Percentiles rank a stretch among this genome's conserved stretches.
These are phyloP conservation scores for Agonopterix arenella DNA, from an alignment of 2,888 invertebrate genomes.

Conservation along the genomic window DNA sequence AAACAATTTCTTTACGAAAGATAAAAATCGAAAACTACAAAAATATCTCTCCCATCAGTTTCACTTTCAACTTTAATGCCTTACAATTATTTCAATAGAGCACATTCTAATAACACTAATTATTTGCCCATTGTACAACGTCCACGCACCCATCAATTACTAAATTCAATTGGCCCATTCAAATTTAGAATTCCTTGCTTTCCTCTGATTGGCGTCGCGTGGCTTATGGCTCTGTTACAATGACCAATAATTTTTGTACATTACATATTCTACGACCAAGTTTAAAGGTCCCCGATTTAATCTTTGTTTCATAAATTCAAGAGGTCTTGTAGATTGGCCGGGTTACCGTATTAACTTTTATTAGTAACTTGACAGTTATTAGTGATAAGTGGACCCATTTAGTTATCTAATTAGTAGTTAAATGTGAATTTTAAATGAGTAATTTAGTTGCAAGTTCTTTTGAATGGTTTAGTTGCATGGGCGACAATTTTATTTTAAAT, in stretches of 20 bases:
- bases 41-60: background rate
- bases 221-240: conserved; percentile 20
- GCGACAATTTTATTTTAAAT: no score
- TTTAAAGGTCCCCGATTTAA: background rate
- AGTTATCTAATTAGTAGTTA: conserved; percentile 17
- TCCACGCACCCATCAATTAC: conserved; percentile 26
- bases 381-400: conserved; percentile 17
- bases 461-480: no score
- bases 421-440: conserved; percentile 11
- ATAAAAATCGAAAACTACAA: background rate
- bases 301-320: background rate
- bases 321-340: background rate
- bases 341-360: conserved; percentile 16
- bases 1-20: no score
- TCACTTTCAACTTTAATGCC: background rate
- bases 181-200: conserved; percentile 36
- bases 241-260: conserved; percentile 12
- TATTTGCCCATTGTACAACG: conserved; percentile 10
- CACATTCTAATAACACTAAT: conserved; percentile 16
- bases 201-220: conserved; percentile 38
- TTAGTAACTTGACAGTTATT: conserved; percentile 21
- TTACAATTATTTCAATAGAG: conserved; percentile 18
- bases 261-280: conserved; percentile 1
- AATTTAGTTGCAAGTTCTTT: no score
- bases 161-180: conserved; percentile 40